phyloP scores from a whole-genome alignment of 1,140 invertebrate genomes.

The Anastrepha ludens region DNA sequence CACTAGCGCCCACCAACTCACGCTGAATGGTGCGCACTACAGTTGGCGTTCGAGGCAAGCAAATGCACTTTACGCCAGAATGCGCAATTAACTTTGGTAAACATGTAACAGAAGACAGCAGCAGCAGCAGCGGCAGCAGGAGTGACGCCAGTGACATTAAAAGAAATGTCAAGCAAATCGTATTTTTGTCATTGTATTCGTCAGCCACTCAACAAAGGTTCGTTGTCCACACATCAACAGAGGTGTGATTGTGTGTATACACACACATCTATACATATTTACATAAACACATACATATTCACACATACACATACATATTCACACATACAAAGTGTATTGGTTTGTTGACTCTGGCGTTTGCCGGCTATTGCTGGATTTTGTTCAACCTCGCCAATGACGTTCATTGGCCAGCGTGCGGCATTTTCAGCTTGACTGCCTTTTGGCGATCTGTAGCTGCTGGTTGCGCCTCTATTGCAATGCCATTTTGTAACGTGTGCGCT shows the following conservation, averaged over 20 bases:
- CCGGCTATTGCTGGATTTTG: background rate
- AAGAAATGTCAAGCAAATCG: background rate
- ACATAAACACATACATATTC: background rate
- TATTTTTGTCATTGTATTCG: background rate
- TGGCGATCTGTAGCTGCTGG: background rate
- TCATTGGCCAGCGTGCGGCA: slow-evolving; percentile 22
- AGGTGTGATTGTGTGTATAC: background rate
- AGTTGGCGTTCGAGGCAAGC: slow-evolving; percentile 3
- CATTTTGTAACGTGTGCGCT: background rate
- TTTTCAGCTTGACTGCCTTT: slow-evolving; percentile 12
- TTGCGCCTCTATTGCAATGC: background rate
- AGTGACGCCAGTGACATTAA: slow-evolving; percentile 9
- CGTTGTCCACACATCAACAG: background rate
- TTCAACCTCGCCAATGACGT: background rate
- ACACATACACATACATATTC: background rate
- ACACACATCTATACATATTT: background rate
- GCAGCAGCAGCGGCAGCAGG: background rate
- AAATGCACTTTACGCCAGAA: slow-evolving; percentile 42
- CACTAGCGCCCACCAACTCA: background rate
- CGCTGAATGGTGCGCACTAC: background rate
- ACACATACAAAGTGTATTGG: background rate
- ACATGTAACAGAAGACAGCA: background rate
- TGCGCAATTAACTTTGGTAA: slow-evolving; percentile 32
- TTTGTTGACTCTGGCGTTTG: slow-evolving; percentile 2
- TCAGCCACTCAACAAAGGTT: background rate